Conservation (phyloP, 2,888 invertebrate genomes). For the Heliconius ismenius region DNA sequence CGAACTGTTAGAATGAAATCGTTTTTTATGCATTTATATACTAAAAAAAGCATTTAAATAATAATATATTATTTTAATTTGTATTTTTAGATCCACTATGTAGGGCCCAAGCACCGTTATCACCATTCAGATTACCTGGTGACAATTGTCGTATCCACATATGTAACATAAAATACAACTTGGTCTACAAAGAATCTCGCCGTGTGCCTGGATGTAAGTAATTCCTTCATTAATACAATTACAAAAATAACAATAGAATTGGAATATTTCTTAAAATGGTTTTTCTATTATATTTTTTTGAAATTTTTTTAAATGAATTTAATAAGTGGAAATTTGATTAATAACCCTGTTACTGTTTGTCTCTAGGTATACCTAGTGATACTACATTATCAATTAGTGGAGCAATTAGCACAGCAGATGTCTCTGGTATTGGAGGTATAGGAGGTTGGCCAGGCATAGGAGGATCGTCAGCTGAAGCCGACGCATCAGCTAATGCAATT, state of each 20-base stretch:
- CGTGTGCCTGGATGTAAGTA: conserved; percentile 13
- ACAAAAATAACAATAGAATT: background rate
- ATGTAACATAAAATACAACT: conserved; percentile 14
- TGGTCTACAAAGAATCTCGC: conserved; percentile 10
- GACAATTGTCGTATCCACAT: conserved; percentile 8
- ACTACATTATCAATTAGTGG: background rate
- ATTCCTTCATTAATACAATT: background rate
- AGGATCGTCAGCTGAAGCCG: conserved; percentile 16
- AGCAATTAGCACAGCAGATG: conserved; percentile 5
- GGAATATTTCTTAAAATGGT: background rate
- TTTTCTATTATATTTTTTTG: background rate
- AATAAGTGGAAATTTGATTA: background rate
- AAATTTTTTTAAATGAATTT: background rate
- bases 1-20: too few relatives aligned
- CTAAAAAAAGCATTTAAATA: background rate
- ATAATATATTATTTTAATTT: background rate
- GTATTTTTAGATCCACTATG: conserved; percentile 10
- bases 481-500: conserved; percentile 37
- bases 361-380: background rate
- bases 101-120: conserved; percentile 10
- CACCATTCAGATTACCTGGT: background rate
- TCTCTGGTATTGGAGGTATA: background rate
- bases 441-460: conserved; percentile 42
- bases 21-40: too few relatives aligned
- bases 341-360: background rate